Evolutionary conservation across 2,888 invertebrate genomes (phyloP).

Genomic region (Trissoscelio sp.): DNA sequence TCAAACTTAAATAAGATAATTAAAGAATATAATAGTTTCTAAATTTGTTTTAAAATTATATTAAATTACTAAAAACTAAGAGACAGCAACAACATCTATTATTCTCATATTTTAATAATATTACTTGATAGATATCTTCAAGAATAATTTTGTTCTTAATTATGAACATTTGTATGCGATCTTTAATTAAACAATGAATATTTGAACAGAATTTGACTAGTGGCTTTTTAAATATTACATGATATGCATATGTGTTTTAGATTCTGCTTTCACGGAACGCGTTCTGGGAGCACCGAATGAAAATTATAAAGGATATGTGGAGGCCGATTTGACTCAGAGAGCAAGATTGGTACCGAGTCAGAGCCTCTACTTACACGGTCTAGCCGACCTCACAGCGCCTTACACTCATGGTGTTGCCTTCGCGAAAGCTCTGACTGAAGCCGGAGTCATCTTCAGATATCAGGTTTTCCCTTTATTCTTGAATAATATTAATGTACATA

Average conservation of each 20-base stretch:
- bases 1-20: no score
- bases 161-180: no score
- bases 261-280: conserved; percentile 97
- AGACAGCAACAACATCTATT: no score
- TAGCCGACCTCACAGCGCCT: conserved; percentile 96
- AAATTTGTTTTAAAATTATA: no score
- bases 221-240: conserved; percentile 1
- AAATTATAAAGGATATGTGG: conserved; percentile 95
- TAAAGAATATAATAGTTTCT: no score
- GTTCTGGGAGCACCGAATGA: conserved; percentile 94
- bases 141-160: no score
- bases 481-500: neutral
- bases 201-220: no score
- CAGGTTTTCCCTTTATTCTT: conserved; percentile 88
- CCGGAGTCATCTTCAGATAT: conserved; percentile 95
- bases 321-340: conserved; percentile 94
- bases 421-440: conserved; percentile 93
- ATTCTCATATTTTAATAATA: no score
- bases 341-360: conserved; percentile 94
- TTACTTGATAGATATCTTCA: no score
- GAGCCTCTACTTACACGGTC: conserved; percentile 95
- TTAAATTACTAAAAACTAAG: no score
- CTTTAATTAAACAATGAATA: no score
- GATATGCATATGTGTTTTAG: conserved; percentile 83
- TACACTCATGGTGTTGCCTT: conserved; percentile 96